Evolutionary conservation across 2,888 invertebrate genomes (phyloP).

Genomic region (Cerastis leucographa): DNA sequence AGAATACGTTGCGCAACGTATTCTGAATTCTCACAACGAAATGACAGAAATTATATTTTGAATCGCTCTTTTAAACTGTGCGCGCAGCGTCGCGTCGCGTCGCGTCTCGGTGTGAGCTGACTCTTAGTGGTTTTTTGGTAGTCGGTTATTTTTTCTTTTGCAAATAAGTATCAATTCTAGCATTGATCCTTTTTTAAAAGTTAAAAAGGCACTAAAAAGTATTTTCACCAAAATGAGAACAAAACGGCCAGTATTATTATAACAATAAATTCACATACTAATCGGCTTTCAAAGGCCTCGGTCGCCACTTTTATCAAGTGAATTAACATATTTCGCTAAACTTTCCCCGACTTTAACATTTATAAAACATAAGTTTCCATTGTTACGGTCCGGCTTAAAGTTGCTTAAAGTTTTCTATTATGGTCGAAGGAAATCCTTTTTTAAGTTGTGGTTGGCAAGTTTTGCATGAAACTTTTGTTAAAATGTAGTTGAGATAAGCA

Average conservation of each 20-base stretch:
- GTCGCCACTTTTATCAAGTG: constrained; percentile 58
- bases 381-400: constrained; percentile 61
- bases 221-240: background rate
- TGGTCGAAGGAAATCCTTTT: constrained; percentile 57
- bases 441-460: constrained; percentile 50
- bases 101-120: no score
- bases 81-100: no score
- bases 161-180: no score
- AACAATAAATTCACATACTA: constrained; percentile 38
- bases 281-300: constrained; percentile 21
- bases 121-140: no score
- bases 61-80: no score
- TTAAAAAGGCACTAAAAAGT: no score
- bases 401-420: constrained; percentile 66
- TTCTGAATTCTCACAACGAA: no score
- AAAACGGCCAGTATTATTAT: background rate
- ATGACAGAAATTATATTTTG: no score
- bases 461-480: constrained; percentile 30
- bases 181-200: no score
- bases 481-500: constrained; percentile 35
- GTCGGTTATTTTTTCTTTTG: no score
- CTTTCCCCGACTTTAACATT: constrained; percentile 55
- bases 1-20: no score
- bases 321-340: constrained; percentile 68
- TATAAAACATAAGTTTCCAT: constrained; percentile 69